Conservation (phyloP, 2,888 invertebrate species). For the Trachelus iudaicus region DNA sequence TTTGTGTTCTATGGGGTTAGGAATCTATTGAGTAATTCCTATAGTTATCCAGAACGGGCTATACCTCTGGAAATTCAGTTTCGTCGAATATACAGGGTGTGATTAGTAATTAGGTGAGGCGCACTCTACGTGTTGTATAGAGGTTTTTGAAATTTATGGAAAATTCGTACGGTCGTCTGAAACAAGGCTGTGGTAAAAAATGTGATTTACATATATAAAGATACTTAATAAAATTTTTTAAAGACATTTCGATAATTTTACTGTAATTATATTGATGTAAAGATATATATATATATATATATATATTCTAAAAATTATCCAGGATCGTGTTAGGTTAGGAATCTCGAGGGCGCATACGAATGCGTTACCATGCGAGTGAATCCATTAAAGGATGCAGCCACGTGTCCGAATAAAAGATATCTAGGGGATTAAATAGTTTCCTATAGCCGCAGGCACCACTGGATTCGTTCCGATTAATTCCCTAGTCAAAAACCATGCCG, state of each 20-base stretch:
- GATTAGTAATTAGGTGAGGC: background rate
- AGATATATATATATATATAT: background rate
- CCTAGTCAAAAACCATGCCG: background rate
- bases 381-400: slow-evolving; percentile 48
- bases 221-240: too few relatives aligned
- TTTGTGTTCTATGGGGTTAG: background rate
- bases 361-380: slow-evolving; percentile 43
- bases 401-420: slow-evolving; percentile 29
- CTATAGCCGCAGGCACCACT: slow-evolving; percentile 53
- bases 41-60: background rate
- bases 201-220: too few relatives aligned
- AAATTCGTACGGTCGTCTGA: background rate
- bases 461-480: background rate
- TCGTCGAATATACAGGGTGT: background rate
- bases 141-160: background rate
- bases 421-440: slow-evolving; percentile 48
- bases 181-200: background rate
- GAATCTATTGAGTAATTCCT: background rate
- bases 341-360: slow-evolving; percentile 32
- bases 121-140: background rate
- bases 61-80: background rate
- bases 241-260: too few relatives aligned
- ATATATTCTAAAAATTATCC: background rate
- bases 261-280: too few relatives aligned
- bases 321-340: background rate